Evolutionary conservation across 2,797 vertebrate genomes (phyloP).

Genomic region (Pachyuromys duprasi): DNA sequence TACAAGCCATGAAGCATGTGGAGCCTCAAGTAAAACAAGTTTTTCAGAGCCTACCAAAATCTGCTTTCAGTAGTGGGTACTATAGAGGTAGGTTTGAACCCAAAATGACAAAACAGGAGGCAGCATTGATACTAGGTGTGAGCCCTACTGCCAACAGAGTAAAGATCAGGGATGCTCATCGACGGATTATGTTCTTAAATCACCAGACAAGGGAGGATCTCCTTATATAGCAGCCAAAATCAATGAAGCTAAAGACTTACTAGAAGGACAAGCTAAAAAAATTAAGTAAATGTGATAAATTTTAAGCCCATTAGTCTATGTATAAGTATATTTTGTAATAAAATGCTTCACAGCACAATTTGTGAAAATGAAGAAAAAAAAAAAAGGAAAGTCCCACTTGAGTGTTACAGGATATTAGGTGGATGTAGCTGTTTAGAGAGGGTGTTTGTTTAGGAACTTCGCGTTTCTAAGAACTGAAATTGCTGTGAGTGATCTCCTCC

Average conservation of each 20-base stretch:
- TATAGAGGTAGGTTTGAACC: slow-evolving; percentile 97
- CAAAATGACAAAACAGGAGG: slow-evolving; percentile 98
- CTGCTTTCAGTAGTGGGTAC: slow-evolving; percentile 93
- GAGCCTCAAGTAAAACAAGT: slow-evolving; percentile 95
- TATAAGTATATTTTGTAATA: slow-evolving; percentile 73
- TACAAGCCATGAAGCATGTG: slow-evolving; percentile 94
- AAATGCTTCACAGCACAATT: slow-evolving; percentile 66
- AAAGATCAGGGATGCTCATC: slow-evolving; percentile 97
- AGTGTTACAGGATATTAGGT: slow-evolving; percentile 29
- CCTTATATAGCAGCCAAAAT: slow-evolving; percentile 97
- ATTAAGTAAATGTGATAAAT: slow-evolving; percentile 82
- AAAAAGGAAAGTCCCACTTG: slow-evolving; percentile 56
- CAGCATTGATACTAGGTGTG: slow-evolving; percentile 94
- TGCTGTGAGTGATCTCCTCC: too few species aligned
- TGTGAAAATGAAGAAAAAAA: slow-evolving; percentile 41
- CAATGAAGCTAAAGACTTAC: slow-evolving; percentile 97
- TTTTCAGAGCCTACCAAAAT: slow-evolving; percentile 92
- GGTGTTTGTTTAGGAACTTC: not conserved
- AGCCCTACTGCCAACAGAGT: slow-evolving; percentile 96
- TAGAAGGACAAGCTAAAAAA: slow-evolving; percentile 94
- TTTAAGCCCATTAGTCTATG: slow-evolving; percentile 63
- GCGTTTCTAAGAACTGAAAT: not conserved
- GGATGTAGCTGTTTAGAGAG: slow-evolving; percentile 35
- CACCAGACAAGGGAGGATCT: slow-evolving; percentile 98
- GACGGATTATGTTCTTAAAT: slow-evolving; percentile 97